phyloP scores from a whole-genome alignment of 2,888 invertebrate species.

The Bellardia pandia region DNA sequence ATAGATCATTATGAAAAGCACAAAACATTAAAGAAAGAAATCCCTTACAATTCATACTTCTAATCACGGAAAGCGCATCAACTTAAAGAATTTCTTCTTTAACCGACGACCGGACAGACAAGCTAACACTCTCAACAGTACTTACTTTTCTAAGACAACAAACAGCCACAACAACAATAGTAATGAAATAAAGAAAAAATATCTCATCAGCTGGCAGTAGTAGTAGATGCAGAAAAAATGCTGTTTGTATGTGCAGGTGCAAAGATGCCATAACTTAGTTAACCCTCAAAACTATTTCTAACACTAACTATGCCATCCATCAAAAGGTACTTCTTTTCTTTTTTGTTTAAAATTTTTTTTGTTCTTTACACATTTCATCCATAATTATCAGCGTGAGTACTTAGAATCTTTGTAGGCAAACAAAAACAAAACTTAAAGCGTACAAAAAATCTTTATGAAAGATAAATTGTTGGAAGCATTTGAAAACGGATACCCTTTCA shows the following conservation, averaged over 20 bases:
- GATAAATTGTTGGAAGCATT: constrained; percentile 67
- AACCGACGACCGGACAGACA: constrained; percentile 34
- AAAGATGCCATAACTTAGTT: constrained; percentile 79
- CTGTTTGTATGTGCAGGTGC: constrained; percentile 77
- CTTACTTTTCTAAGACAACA: constrained; percentile 41
- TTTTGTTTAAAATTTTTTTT: neutral
- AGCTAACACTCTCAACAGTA: constrained; percentile 11
- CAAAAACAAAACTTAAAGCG: constrained; percentile 19
- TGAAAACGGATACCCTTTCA: constrained; percentile 74
- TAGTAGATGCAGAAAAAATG: constrained; percentile 36
- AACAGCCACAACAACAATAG: constrained; percentile 32
- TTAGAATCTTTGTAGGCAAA: constrained; percentile 63
- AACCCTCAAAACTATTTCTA: constrained; percentile 73
- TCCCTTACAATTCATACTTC: constrained; percentile 58
- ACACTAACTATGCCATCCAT: constrained; percentile 73
- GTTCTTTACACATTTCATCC: constrained; percentile 48
- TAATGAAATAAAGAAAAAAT: constrained; percentile 56
- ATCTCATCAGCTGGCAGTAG: constrained; percentile 53
- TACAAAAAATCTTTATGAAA: constrained; percentile 35
- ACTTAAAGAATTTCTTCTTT: constrained; percentile 63
- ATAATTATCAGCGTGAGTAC: constrained; percentile 71
- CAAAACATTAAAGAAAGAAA: constrained; percentile 27
- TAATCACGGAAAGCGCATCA: constrained; percentile 64
- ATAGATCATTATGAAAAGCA: constrained; percentile 62
- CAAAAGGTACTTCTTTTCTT: constrained; percentile 64